A percentile compares a stretch with the other conserved stretches of the same genome.
Conservation (phyloP, 2,113 vertebrate species). For the Glaucomys volans region DNA sequence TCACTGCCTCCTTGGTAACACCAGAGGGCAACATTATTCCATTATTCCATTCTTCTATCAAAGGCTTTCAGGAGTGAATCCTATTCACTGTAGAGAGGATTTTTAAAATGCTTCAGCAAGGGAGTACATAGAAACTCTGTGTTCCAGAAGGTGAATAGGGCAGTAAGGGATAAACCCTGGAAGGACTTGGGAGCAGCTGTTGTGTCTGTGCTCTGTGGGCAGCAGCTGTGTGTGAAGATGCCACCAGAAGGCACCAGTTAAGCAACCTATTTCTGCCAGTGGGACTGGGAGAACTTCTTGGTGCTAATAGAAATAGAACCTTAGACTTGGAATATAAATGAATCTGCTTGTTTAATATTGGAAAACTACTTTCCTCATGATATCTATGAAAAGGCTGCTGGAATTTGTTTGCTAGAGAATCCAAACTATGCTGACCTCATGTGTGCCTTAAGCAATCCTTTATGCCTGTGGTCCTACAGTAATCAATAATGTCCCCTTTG, state of each 20-base stretch:
- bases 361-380: neutral
- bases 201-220: neutral
- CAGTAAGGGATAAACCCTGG: neutral
- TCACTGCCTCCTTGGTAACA: slow-evolving; percentile 40
- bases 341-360: neutral
- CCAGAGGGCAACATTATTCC: slow-evolving; percentile 74
- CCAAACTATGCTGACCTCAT: neutral
- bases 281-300: neutral
- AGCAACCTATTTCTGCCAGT: neutral
- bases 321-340: neutral
- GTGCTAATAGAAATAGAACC: neutral
- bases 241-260: neutral
- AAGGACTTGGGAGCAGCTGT: slow-evolving; percentile 1
- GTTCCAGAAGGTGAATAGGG: neutral
- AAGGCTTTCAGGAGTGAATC: neutral
- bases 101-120: neutral
- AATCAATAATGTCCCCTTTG: neutral
- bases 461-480: neutral
- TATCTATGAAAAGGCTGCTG: neutral
- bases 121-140: neutral
- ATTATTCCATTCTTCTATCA: neutral
- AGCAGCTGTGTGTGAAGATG: neutral
- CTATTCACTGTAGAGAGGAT: neutral
- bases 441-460: neutral
- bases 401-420: neutral